Percentiles rank a stretch among this genome's conserved stretches.
Conservation (phyloP, 2,113 vertebrate species). For the Prionailurus viverrinus region DNA sequence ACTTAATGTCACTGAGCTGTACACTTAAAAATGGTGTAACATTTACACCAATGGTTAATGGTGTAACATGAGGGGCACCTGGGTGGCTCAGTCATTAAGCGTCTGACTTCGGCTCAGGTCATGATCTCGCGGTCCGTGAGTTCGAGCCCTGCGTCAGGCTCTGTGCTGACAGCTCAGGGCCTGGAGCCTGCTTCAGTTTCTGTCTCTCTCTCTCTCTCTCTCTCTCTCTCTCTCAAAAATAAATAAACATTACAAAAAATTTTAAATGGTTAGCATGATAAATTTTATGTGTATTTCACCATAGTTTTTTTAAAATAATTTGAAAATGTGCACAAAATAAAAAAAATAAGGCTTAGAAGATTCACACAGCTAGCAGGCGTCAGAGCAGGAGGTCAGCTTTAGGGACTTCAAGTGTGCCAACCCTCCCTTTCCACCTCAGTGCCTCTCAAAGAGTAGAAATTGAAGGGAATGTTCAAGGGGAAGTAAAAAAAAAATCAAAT, state of each 20-base stretch:
- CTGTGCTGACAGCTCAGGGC: no score
- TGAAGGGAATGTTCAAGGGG: not conserved
- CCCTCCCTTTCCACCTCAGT: not conserved
- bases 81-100: no score
- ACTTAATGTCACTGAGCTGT: not conserved
- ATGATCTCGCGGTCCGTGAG: no score
- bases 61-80: not conserved
- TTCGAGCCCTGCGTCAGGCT: no score
- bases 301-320: not conserved
- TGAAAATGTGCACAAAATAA: not conserved
- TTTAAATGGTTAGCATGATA: not conserved
- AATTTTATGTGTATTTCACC: not conserved
- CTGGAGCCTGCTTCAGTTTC: no score
- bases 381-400: not conserved
- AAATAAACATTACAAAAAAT: no score
- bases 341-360: not conserved
- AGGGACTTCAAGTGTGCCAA: not conserved
- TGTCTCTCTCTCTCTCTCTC: no score
- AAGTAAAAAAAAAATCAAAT: not conserved
- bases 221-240: no score
- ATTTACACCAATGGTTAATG: no score
- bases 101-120: no score
- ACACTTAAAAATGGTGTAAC: not conserved
- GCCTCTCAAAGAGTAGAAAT: not conserved
- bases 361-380: not conserved